Conservation (phyloP, 2,797 vertebrate species). For the Dicrostonyx torquatus region DNA sequence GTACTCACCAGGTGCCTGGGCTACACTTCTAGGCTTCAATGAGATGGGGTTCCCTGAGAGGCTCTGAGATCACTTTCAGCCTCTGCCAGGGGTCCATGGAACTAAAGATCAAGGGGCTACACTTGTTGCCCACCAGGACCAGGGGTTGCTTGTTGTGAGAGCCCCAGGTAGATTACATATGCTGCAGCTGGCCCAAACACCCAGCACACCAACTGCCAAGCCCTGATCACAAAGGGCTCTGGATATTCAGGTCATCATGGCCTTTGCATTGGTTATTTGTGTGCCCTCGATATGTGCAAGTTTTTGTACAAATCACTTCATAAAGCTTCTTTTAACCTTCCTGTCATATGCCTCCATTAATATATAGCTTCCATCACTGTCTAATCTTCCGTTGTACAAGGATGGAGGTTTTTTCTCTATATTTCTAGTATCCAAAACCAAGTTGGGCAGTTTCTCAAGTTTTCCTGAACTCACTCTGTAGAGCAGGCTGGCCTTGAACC, state of each 20-base stretch:
- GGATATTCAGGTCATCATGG: neutral
- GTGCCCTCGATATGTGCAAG: neutral
- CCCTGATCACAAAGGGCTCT: neutral
- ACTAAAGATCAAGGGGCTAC: neutral
- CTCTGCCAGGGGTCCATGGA: neutral
- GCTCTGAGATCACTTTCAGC: neutral
- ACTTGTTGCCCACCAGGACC: too few relatives aligned
- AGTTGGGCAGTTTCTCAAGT: neutral
- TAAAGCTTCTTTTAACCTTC: neutral
- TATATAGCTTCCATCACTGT: neutral
- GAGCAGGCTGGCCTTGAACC: neutral
- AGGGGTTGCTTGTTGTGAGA: neutral
- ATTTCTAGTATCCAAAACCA: neutral
- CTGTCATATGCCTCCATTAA: conserved; percentile 1
- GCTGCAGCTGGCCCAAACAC: neutral
- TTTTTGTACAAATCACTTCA: neutral
- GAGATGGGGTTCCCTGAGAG: neutral
- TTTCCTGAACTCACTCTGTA: neutral
- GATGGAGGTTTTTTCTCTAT: neutral
- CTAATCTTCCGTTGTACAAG: neutral
- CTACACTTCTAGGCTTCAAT: neutral
- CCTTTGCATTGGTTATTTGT: neutral
- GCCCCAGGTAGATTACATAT: too few relatives aligned
- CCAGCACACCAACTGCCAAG: neutral
- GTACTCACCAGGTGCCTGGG: neutral